Evolutionary conservation across 2,113 vertebrate genomes (phyloP), one percentile per base, ranked within the genome.

Genomic region (Laterallus jamaicensis): DNA sequence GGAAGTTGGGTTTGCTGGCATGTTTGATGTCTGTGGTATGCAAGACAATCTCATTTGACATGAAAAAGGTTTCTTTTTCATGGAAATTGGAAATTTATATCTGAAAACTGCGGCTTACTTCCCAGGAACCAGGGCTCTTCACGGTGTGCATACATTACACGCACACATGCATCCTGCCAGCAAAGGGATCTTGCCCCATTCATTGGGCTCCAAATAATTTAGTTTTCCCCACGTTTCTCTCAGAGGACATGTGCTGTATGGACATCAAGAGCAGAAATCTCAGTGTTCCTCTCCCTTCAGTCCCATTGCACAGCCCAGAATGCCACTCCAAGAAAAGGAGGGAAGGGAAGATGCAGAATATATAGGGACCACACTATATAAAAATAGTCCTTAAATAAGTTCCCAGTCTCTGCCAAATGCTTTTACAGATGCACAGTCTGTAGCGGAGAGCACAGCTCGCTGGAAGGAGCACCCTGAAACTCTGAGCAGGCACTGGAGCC

Each of bases 81-180:
- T 47, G 44, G 44, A 47, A 83, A 71, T 58, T 92, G 82, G 91
- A 85, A 93, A 94, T 78, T 66, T 15, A 82, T 83, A 74, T 56
- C 25, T 74, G 40, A 78, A 82, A 79, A 94, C 59, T 21, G 25
- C 6, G 5, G 52, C 74, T 80, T 59, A 47, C 39, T 88, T 84
- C 42, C n/a, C n/a, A 55, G 74, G 39, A 84, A 58, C 9, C 4
- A 1, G 25, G 79, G 29, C 54, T 84, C 42, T 76, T 70, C 2
- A 1, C 0, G 0, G 40, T 35, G 50, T 50, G 54, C 1, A 3
- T 56, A 66, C 40, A 74, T 40, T 35, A 78, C 32, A 63, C 6
- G 42, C 64, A 60, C 35, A 50, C 15, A 39, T 17, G 39, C 37
- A 49, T 54, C 26, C 21, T 75, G 18, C 37, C 29, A 52, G 28